Percentiles rank a stretch among this genome's conserved stretches.
These are phyloP conservation scores for Macrobrachium rosenbergii DNA, from an alignment of 1,140 invertebrate species.

Conservation along the genomic window DNA sequence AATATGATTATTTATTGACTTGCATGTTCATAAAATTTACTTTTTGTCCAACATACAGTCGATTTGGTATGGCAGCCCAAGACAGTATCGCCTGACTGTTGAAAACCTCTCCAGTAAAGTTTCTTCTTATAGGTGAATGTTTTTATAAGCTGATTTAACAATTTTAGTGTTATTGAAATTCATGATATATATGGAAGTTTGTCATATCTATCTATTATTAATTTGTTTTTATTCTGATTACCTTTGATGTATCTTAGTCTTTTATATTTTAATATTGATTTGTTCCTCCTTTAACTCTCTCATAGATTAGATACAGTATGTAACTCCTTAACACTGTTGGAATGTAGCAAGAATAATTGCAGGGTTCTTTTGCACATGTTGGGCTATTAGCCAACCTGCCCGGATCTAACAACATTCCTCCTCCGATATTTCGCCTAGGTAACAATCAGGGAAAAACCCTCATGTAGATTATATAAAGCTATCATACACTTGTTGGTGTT, in stretches of 20 bases:
- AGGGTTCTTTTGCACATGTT: too few relatives aligned
- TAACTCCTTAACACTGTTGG: too few relatives aligned
- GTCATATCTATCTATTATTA: neutral
- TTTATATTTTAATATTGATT: conserved; percentile 18
- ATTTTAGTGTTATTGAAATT: conserved; percentile 26
- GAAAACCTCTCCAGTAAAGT: conserved; percentile 98
- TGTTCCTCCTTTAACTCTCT: neutral
- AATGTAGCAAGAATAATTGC: too few relatives aligned
- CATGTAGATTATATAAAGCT: too few relatives aligned
- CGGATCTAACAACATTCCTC: too few relatives aligned
- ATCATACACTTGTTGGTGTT: too few relatives aligned
- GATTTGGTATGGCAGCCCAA: conserved; percentile 97
- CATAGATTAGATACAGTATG: too few relatives aligned
- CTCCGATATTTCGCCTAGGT: too few relatives aligned
- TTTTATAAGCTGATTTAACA: neutral
- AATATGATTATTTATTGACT: neutral
- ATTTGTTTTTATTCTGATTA: neutral
- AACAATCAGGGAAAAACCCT: too few relatives aligned
- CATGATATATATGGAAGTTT: conserved; percentile 24
- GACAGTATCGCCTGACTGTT: conserved; percentile 95
- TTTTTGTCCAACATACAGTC: conserved; percentile 70
- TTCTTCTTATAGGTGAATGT: conserved; percentile 91
- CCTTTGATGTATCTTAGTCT: neutral
- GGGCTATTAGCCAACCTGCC: too few relatives aligned
- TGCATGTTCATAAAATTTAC: neutral